phyloP scores from a whole-genome alignment of 2,888 invertebrate genomes.

The Lordiphosa andalusiaca region DNA sequence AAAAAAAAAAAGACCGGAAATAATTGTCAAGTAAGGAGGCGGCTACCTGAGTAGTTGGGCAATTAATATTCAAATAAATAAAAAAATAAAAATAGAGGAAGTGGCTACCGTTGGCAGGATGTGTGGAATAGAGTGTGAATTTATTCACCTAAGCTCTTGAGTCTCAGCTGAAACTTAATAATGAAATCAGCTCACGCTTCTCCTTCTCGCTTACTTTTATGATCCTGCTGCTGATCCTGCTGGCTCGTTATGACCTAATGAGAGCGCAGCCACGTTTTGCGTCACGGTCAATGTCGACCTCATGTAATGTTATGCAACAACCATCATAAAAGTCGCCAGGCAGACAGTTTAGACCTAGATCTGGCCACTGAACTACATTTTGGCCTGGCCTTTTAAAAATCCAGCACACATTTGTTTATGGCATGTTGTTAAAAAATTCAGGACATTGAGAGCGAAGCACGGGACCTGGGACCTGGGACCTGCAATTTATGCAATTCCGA shows the following conservation, averaged over 20 bases:
- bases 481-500: slow-evolving; percentile 47
- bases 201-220: background rate
- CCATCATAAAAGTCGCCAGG: slow-evolving; percentile 42
- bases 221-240: slow-evolving; percentile 24
- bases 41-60: slow-evolving; percentile 61
- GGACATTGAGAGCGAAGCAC: slow-evolving; percentile 44
- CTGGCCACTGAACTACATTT: slow-evolving; percentile 42
- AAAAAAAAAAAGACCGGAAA: slow-evolving; percentile 59
- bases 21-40: slow-evolving; percentile 63
- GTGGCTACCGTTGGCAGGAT: slow-evolving; percentile 61
- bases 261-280: slow-evolving; percentile 37
- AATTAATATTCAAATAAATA: slow-evolving; percentile 44
- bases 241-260: slow-evolving; percentile 60
- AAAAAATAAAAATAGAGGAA: slow-evolving; percentile 49
- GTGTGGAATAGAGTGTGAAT: slow-evolving; percentile 51
- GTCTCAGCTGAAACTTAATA: background rate
- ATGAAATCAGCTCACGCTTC: background rate
- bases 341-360: slow-evolving; percentile 35
- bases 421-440: slow-evolving; percentile 59
- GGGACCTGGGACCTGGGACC: background rate
- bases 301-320: slow-evolving; percentile 71
- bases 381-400: slow-evolving; percentile 30
- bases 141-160: slow-evolving; percentile 48
- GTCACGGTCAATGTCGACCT: slow-evolving; percentile 47
- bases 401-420: slow-evolving; percentile 44